phyloP scores from a whole-genome alignment of 35 echinoderm and acorn worm species.

The Stichopus chloronotus region DNA sequence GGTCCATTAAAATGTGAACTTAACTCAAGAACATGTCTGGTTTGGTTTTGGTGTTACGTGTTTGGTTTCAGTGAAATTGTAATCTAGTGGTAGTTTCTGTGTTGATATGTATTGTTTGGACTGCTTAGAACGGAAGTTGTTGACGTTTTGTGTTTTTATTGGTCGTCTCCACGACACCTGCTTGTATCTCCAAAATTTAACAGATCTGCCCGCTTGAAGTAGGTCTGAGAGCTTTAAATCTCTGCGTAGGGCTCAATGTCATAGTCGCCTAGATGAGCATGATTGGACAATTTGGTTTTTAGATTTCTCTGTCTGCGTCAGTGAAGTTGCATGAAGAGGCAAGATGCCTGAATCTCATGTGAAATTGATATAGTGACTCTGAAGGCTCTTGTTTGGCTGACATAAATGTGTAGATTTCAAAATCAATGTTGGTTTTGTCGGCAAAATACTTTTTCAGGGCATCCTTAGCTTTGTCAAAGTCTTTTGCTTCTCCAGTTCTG shows the following conservation, averaged over 20 bases:
- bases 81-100: constrained; percentile 10
- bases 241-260: constrained; percentile 53
- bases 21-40: no score
- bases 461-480: constrained; percentile 44
- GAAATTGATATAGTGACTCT: constrained; percentile 60
- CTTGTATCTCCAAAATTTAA: constrained; percentile 50
- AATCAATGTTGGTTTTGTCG: constrained; percentile 51
- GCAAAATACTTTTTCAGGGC: constrained; percentile 53
- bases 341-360: constrained; percentile 54
- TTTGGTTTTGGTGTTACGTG: no score
- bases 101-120: not conserved
- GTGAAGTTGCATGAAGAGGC: constrained; percentile 59
- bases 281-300: constrained; percentile 65
- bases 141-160: constrained; percentile 14
- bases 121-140: not conserved
- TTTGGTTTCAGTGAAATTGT: not conserved
- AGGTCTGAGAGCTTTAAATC: constrained; percentile 57
- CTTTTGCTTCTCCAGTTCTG: constrained; percentile 56
- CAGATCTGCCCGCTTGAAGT: constrained; percentile 16
- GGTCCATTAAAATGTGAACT: no score
- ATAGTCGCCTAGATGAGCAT: constrained; percentile 54
- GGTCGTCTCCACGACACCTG: constrained; percentile 10
- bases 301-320: constrained; percentile 63
- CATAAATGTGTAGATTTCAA: constrained; percentile 60
- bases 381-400: constrained; percentile 48